Evolutionary conservation across 2,113 vertebrate genomes (phyloP), one percentile per base, ranked within the genome.

Genomic region (Aviceda subcristata): DNA sequence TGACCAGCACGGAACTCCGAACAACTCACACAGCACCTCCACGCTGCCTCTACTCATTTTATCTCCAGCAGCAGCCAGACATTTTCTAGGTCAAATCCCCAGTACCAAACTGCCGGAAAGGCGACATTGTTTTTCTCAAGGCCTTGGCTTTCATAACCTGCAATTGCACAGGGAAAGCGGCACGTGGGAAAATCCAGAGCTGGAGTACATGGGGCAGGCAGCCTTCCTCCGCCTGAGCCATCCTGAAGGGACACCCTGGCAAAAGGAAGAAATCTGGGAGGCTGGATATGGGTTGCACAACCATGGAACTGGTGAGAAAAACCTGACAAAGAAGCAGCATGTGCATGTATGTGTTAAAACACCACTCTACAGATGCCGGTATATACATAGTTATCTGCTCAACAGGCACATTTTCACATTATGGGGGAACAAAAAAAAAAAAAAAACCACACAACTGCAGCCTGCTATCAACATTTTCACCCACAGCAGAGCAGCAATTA

Each of bases 141-240:
- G 48, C 66, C 48, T 75, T 18, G 6, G 19, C 85, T 75, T 72
- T 74, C 30, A 12, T 32, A 90, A 85, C 14, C 46, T 56, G 30
- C 24, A 72, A 16, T 12, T 6, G 4, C 4, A 1, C 53, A 62
- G 32, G 56, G 43, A 81, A 86, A 62, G 43, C 5, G 63, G 48
- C 26, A 57, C 34, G 22, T 0, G 0, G 41, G 34, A 64, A 88
- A 88, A 88, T 8, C 19, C 39, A 90, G 39, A 68, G 43, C 30
- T 12, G 34, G 39, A 69, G 11, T 21, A 45, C 0, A 0, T 0
- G 0, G 45, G 57, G 24, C 2, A 4, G 38, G 10, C n/a, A 68
- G 48, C 4, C 1, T 64, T 59, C n/a, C 56, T 55, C 46, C 3
- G 0, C 4, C 56, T 63, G 62, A 82, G 23, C 56, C 74, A 51